phyloP scores from a whole-genome alignment of 2,797 vertebrate species.

The Chiloscyllium punctatum region DNA sequence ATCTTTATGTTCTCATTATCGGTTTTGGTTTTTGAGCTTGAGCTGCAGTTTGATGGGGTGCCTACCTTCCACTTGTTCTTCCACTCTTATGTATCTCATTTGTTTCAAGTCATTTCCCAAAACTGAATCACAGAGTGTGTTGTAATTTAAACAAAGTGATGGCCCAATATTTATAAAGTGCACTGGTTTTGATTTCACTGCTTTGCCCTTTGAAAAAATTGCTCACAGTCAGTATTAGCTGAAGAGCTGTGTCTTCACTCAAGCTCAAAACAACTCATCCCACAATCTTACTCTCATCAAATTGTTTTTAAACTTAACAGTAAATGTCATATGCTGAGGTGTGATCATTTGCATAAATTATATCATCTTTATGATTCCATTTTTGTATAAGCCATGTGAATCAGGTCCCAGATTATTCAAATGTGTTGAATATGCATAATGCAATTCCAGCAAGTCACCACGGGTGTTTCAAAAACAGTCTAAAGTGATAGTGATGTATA shows the following conservation, averaged over 20 bases:
- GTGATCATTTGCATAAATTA: neutral
- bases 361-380: neutral
- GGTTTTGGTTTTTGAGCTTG: neutral
- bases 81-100: neutral
- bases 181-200: neutral
- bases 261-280: neutral
- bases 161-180: neutral
- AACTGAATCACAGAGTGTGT: neutral
- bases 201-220: neutral
- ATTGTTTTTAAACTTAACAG: neutral
- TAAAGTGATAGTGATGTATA: neutral
- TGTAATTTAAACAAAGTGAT: neutral
- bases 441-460: neutral
- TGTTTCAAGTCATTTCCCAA: neutral
- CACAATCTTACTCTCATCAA: neutral
- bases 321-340: neutral
- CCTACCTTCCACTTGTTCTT: neutral
- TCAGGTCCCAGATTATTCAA: neutral
- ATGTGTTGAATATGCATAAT: neutral
- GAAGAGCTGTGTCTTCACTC: neutral
- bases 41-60: neutral
- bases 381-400: neutral
- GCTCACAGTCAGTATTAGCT: neutral
- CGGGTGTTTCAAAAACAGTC: neutral
- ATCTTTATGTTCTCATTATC: neutral